Evolutionary conservation across 2,113 vertebrate species (phyloP).

Genomic region (Numenius arquata): DNA sequence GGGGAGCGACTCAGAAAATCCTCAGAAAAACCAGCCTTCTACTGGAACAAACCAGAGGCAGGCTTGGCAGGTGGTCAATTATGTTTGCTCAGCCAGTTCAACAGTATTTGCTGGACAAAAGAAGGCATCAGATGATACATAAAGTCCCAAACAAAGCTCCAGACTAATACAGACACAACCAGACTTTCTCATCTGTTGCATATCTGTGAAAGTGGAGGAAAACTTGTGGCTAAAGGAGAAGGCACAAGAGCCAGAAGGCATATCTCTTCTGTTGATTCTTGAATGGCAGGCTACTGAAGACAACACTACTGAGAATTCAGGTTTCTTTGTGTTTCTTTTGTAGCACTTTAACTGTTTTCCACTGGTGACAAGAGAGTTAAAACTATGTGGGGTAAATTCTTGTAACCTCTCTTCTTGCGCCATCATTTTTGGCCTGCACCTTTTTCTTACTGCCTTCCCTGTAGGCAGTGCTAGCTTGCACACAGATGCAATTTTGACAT

Average conservation of each 20-base stretch:
- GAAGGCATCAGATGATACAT: conserved; percentile 13
- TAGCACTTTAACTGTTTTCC: background rate
- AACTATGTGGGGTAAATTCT: background rate
- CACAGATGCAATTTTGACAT: background rate
- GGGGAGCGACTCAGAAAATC: background rate
- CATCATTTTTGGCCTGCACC: background rate
- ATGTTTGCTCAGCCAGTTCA: conserved; percentile 18
- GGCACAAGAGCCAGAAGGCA: background rate
- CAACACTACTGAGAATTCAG: background rate
- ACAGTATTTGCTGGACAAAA: conserved; percentile 28
- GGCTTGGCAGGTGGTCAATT: conserved; percentile 11
- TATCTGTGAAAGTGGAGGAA: background rate
- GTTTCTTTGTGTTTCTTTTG: background rate
- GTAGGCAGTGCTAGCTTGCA: background rate
- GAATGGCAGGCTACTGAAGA: background rate
- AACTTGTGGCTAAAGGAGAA: background rate
- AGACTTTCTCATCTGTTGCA: background rate
- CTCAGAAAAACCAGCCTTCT: background rate
- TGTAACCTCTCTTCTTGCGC: background rate
- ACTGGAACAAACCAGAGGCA: background rate
- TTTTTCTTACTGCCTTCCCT: background rate
- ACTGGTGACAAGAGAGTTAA: background rate
- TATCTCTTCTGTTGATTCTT: background rate
- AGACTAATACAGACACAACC: background rate
- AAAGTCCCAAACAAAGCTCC: conserved; percentile 3